Evolutionary conservation across 2,797 vertebrate genomes (phyloP).

Genomic region (Poecilia velifera): DNA sequence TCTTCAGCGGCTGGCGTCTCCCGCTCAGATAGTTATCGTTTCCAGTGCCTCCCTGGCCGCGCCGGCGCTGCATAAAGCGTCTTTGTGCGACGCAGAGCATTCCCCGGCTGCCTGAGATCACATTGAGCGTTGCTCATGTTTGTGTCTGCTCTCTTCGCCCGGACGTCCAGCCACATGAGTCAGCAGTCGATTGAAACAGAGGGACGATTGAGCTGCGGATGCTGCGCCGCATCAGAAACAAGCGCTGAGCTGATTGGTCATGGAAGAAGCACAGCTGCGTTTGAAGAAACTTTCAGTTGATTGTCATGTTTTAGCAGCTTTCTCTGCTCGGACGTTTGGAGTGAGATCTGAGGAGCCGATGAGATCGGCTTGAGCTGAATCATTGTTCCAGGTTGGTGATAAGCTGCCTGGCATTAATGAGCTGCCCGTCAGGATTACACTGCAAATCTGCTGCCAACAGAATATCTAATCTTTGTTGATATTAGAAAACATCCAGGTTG

Average conservation of each 20-base stretch:
- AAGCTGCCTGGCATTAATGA: slow-evolving; percentile 52
- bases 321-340: slow-evolving; percentile 5
- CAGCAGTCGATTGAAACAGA: slow-evolving; percentile 39
- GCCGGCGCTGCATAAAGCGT: slow-evolving; percentile 61
- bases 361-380: slow-evolving; percentile 43
- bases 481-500: slow-evolving; percentile 17
- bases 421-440: slow-evolving; percentile 62
- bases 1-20: slow-evolving; percentile 21
- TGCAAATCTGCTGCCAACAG: slow-evolving; percentile 34
- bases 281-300: neutral
- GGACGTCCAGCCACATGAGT: slow-evolving; percentile 36
- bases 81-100: slow-evolving; percentile 66
- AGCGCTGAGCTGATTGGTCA: neutral
- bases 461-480: neutral
- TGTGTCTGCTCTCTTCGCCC: slow-evolving; percentile 32
- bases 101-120: slow-evolving; percentile 64
- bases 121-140: slow-evolving; percentile 47
- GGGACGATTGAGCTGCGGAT: slow-evolving; percentile 14
- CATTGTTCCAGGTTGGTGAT: slow-evolving; percentile 44
- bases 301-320: neutral
- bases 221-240: slow-evolving; percentile 7
- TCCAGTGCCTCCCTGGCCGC: slow-evolving; percentile 50
- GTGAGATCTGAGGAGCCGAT: slow-evolving; percentile 22
- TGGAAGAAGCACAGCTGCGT: neutral
- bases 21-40: slow-evolving; percentile 55